phyloP scores from a whole-genome alignment of 2,113 vertebrate genomes.

The Tyto alba region DNA sequence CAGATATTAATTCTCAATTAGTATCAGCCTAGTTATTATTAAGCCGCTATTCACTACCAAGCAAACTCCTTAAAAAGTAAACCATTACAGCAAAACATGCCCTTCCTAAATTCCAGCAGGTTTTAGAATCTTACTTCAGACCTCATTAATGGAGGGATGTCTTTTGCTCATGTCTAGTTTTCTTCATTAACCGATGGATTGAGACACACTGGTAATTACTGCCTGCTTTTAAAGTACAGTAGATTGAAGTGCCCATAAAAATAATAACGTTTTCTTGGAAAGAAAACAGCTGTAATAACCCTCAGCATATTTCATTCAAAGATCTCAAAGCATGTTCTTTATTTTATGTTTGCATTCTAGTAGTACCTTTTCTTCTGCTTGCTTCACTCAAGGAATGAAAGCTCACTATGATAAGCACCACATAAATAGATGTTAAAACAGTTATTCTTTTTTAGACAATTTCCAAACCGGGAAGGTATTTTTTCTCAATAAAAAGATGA shows the following conservation, averaged over 20 bases:
- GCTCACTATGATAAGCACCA: background rate
- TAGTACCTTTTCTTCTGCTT: background rate
- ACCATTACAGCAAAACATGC: background rate
- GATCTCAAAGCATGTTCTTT: background rate
- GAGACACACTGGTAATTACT: background rate
- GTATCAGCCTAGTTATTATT: background rate
- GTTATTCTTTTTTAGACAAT: background rate
- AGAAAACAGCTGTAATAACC: background rate
- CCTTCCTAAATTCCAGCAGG: background rate
- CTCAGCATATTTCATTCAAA: background rate
- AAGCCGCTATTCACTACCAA: background rate
- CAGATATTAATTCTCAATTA: background rate
- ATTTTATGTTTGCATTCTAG: background rate
- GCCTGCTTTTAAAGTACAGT: background rate
- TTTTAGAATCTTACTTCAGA: background rate
- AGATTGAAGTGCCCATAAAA: background rate
- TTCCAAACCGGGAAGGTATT: background rate
- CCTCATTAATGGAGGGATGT: background rate
- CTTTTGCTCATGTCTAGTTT: background rate
- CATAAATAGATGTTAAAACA: background rate
- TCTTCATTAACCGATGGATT: background rate
- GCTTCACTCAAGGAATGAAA: background rate
- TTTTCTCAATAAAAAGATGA: background rate
- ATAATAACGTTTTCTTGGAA: background rate
- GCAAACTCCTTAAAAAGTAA: background rate